Percentiles rank a stretch among this genome's conserved stretches.
Evolutionary conservation across 2,888 invertebrate genomes (phyloP).

Genomic region (Liopterus haemorrhoidalis): DNA sequence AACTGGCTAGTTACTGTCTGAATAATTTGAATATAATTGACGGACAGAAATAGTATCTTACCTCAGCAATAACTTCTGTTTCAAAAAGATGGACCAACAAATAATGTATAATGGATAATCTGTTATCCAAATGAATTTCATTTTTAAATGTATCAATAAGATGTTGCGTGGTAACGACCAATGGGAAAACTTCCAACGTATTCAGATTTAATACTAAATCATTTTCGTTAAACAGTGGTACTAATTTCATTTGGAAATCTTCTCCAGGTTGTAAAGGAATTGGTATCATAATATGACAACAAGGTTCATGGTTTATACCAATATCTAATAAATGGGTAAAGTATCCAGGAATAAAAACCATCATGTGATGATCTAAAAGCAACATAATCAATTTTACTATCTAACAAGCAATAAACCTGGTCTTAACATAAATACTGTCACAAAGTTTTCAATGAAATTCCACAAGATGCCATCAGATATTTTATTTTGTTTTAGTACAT

Average conservation of each 20-base stretch:
- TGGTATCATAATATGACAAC: conserved; percentile 69
- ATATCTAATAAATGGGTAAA: conserved; percentile 83
- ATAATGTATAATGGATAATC: conserved; percentile 75
- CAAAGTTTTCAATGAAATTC: no score
- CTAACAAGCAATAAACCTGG: conserved; percentile 2
- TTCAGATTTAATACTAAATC: conserved; percentile 62
- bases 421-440: conserved; percentile 18
- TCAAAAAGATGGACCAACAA: conserved; percentile 73
- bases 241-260: conserved; percentile 62
- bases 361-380: conserved; percentile 65
- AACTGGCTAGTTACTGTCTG: no score
- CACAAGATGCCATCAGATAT: no score
- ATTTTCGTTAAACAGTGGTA: conserved; percentile 50
- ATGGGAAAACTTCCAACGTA: conserved; percentile 65
- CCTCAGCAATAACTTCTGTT: conserved; percentile 67
- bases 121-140: conserved; percentile 62
- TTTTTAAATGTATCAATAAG: conserved; percentile 64
- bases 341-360: conserved; percentile 76
- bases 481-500: no score
- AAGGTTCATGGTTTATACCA: conserved; percentile 75
- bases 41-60: no score
- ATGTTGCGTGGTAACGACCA: conserved; percentile 60
- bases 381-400: conserved; percentile 5
- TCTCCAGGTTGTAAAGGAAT: conserved; percentile 51
- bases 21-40: no score